Base-by-base conservation (phyloP, 1,140 invertebrate genomes). In the Diabrotica undecimpunctata region DNA sequence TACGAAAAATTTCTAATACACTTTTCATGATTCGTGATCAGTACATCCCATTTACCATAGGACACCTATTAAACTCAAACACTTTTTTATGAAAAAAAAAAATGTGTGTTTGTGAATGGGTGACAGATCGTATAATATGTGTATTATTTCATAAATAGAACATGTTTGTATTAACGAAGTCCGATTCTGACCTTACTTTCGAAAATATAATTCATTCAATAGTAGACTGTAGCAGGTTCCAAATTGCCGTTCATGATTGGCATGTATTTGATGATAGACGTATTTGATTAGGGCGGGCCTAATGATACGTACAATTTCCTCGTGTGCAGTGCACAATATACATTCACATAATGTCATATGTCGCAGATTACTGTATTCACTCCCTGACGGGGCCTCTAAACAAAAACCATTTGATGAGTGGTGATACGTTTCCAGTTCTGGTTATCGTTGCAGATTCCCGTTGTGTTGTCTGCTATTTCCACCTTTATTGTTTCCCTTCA, bases 291-390 rank as follows among this genome's bases (percentile, higher is more conserved):
- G 74, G 71, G 74, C 70, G 69, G 68, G 61, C 70, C 69, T 75
- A 75, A 75, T 75, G 72, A 75, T 75, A 75, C 74, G 74, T 74
- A 75, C 74, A 75, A 75, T 75, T 75, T 75, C 74, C 72, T 72
- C 72, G 70, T 68, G 67, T 72, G 70, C 65, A 62, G 72, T 70
- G 68, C 65, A 72, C 72, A 55, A 62, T 62, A 71, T 65, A 73
- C 68, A 72, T 73, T 69, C 70, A 73, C 73, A 73, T 65, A 71
- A 68, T 71, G 73, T 72, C 70, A 72, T 68, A 73, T 71, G 70
- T 66, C 69, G 65, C 69, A 72, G 72, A 74, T 74, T 75, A 72
- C 70, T 68, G 73, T 72, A 75, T 75, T 75, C 73, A 75, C 68
- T 68, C 59, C 53, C 66, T 69, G 66, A 68, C 70, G 70, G 68